Percentiles rank a stretch among this genome's conserved stretches.
Conservation (phyloP, 1,140 invertebrate species). For the Zaprionus nigranus region DNA sequence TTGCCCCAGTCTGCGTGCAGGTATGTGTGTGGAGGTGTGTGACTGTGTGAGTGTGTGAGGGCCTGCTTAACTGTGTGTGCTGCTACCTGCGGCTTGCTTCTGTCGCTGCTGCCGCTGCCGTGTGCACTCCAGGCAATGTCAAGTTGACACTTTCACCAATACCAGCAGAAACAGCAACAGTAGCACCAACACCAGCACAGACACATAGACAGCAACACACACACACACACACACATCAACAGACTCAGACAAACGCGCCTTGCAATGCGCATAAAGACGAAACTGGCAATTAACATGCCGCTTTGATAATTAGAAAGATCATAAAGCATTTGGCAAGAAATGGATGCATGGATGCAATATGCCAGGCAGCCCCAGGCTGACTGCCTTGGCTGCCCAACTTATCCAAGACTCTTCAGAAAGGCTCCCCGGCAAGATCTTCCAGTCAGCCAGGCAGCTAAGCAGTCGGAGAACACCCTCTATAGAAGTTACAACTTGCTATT, state of each 20-base stretch:
- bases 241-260: constrained; percentile 14
- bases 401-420: background rate
- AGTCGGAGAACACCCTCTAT: constrained; percentile 61
- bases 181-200: constrained; percentile 9
- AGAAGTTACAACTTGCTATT: constrained; percentile 77
- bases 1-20: constrained; percentile 30
- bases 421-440: background rate
- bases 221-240: constrained; percentile 38
- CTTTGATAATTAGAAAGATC: background rate
- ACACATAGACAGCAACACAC: background rate
- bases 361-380: background rate
- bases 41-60: constrained; percentile 4
- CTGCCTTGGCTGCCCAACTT: background rate
- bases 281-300: constrained; percentile 31
- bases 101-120: constrained; percentile 57
- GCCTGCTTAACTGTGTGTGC: constrained; percentile 11
- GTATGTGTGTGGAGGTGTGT: constrained; percentile 8
- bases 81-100: constrained; percentile 57
- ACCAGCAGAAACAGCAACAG: constrained; percentile 28
- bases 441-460: background rate
- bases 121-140: constrained; percentile 81
- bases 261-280: constrained; percentile 34
- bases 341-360: background rate
- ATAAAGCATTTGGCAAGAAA: background rate
- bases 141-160: constrained; percentile 81